Conservation (phyloP, 2,113 vertebrate genomes). For the Toxotes chatareus region DNA sequence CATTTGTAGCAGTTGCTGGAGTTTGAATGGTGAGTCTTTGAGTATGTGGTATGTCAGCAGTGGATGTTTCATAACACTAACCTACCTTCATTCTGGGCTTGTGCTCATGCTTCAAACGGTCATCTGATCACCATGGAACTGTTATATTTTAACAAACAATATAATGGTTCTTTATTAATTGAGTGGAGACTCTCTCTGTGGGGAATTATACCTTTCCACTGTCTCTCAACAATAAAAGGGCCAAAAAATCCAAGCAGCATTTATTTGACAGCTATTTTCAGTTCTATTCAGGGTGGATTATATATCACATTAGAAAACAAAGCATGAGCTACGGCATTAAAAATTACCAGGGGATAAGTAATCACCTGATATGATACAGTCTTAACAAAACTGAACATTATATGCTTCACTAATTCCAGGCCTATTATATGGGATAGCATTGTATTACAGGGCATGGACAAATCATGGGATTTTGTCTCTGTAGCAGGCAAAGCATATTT, state of each 20-base stretch:
- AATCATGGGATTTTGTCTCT: not conserved
- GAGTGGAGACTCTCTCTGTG: not conserved
- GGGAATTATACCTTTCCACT: not conserved
- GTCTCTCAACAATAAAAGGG: not conserved
- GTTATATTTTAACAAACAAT: not conserved
- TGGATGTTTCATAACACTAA: not conserved
- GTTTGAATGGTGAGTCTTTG: not conserved
- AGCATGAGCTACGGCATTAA: not conserved
- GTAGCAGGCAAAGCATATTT: too few species aligned
- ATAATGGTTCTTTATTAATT: not conserved
- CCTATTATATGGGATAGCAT: not conserved
- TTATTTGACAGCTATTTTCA: slow-evolving; percentile 3
- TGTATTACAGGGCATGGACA: not conserved
- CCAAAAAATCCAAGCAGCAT: not conserved
- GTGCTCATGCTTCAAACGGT: not conserved
- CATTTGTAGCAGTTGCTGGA: not conserved
- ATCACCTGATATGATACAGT: not conserved
- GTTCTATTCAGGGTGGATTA: not conserved
- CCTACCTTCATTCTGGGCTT: not conserved
- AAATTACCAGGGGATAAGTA: not conserved
- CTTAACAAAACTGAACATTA: not conserved
- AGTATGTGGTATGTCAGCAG: too few species aligned
- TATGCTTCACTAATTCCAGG: not conserved
- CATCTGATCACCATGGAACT: not conserved
- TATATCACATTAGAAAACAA: not conserved